Evolutionary conservation across 1,140 invertebrate genomes (phyloP), one percentile per base, ranked within the genome.

Genomic region (Helicoverpa zea): DNA sequence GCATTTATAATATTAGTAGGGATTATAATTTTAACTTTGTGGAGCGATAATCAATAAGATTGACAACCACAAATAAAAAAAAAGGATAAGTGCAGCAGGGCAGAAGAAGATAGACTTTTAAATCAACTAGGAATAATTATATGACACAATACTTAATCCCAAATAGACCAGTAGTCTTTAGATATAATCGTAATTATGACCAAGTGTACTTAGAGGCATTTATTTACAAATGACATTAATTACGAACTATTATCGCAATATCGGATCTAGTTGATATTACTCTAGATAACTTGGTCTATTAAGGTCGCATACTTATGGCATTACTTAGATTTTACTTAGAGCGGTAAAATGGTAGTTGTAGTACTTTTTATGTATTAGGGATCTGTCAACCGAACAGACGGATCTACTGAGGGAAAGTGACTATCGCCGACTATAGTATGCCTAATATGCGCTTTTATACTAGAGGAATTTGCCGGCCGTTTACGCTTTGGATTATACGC

Each of bases 271-370:
- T 66, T 18, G 63, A 66, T 66, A 66, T 18, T n/a, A 49, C 47
- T 49, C 63, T 66, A 66, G 43, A 66, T 66, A 47, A 35, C 63
- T 49, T n/a, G 43, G n/a, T 66, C 63, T 66, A 66, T 66, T 66
- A 66, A 49, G 63, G 63, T 49, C 63, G 43, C 63, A 18, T 66
- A 49, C 43, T 43, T 66, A 49, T 66, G 11, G 43, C 63, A 66
- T 18, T 66, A 0, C 47, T 66, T 66, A 66, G 10, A 0, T 49
- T 10, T 18, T 4, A 23, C 35, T 66, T 13, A 12, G 43, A 63
- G n/a, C n/a, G 61, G 18, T 66, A 66, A 66, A 49, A 49, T 49
- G 63, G 63, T 49, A 18, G 18, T 18, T 7, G 18, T 10, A 14
- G 10, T 58, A 16, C 18, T 35, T 35, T 35, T 35, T 35, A 35